Base-by-base conservation (phyloP, 2,113 vertebrate species). In the Camelus bactrianus region DNA sequence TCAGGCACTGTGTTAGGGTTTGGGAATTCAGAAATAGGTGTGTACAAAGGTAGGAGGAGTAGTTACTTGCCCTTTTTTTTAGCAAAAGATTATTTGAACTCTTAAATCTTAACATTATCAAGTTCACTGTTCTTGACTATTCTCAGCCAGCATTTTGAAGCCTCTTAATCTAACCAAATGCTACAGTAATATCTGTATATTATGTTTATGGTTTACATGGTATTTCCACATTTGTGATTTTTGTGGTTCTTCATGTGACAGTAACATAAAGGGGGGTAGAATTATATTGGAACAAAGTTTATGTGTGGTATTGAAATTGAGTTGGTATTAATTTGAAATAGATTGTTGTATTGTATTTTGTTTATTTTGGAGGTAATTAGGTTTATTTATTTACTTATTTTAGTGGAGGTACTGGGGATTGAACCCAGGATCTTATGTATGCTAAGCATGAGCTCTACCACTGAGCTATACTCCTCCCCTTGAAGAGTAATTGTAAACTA, bases 211-310 rank as follows among this genome's bases (percentile, higher is more conserved):
- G 30, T 79, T 83, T 89, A 77, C 65, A 70, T 3, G 50, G 4
- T 93, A 69, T 80, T 83, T 94, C 80, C 46, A 85, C 46, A 73
- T 62, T 94, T 8, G 30, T 93, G 26, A 84, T 70, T 93, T 96
- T 96, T 88, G 60, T 80, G 46, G 67, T 65, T 76, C 15, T 90
- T 77, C 32, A 38, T 92, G 42, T 93, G 32, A 69, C 19, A 54
- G 11, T 35, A 96, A 80, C 42, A 87, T 76, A 56, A n/a, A 56
- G 12, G n/a, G 24, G 30, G 46, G 28, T 24, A 67, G 15, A 46
- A 17, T 81, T 91, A 76, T 6, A 70, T 48, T 64, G 52, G 70
- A 56, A 19, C 11, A 48, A 83, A 76, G 48, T 15, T 42, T 89
- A 94, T 69, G 2, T 82, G 13, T 70, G 32, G 69, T 92, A 64